Percentiles rank a stretch among this genome's conserved stretches.
Evolutionary conservation across 2,797 vertebrate genomes (phyloP).

Genomic region (Anomalospiza imberbis): DNA sequence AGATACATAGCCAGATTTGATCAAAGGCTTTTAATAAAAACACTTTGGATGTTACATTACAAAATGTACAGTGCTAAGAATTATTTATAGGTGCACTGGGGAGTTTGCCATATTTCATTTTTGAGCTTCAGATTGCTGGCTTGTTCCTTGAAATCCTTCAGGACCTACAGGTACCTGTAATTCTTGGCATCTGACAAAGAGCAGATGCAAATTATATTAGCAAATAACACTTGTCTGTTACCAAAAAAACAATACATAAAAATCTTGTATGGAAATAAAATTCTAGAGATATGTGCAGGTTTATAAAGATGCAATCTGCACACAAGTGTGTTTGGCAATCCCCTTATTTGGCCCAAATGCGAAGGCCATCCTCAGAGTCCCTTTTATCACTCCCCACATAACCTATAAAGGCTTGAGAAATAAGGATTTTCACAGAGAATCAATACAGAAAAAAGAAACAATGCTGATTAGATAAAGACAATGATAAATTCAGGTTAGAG

Average conservation of each 20-base stretch:
- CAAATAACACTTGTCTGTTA: background rate
- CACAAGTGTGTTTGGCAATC: background rate
- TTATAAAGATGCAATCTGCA: background rate
- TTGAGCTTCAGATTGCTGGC: background rate
- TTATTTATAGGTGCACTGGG: slow-evolving; percentile 30
- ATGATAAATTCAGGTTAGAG: slow-evolving; percentile 6
- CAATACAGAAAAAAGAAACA: background rate
- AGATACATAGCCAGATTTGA: background rate
- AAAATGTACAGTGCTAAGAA: background rate
- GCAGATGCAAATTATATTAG: background rate
- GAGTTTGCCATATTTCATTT: background rate
- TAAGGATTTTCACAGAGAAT: background rate
- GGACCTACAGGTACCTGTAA: background rate
- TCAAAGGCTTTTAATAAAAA: slow-evolving; percentile 22
- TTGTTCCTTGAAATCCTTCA: background rate
- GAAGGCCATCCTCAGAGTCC: background rate
- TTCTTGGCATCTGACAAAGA: background rate
- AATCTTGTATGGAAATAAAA: background rate
- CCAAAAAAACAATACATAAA: background rate
- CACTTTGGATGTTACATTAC: background rate
- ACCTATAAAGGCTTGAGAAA: background rate
- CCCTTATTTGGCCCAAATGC: background rate
- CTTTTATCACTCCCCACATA: background rate
- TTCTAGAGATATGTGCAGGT: background rate
- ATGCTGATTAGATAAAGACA: background rate